These are phyloP conservation scores for Triplophysa tibetana DNA, from an alignment of 2,113 vertebrate species.

Conservation along the genomic window DNA sequence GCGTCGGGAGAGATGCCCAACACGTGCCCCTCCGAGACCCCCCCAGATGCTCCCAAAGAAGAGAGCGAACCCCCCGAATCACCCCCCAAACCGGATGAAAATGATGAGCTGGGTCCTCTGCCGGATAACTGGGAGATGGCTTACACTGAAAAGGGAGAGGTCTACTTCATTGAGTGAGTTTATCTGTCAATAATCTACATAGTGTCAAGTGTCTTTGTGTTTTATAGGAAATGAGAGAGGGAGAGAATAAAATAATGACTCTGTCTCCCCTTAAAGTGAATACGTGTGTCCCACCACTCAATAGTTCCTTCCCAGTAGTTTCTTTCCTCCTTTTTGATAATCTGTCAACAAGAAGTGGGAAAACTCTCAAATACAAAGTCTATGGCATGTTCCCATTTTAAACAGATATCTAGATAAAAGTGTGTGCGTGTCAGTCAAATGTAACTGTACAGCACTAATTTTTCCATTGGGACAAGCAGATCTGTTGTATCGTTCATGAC, in stretches of 20 bases:
- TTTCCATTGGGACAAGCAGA: not conserved
- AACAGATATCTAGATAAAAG: not conserved
- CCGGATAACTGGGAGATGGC: constrained; percentile 99
- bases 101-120: constrained; percentile 85
- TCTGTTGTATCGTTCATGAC: constrained; percentile 25
- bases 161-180: constrained; percentile 99
- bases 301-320: no score
- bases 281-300: no score
- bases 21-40: constrained; percentile 70
- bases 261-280: no score
- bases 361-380: not conserved
- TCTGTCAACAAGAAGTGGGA: no score
- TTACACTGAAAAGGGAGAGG: constrained; percentile 97
- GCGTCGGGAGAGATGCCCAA: constrained; percentile 79
- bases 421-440: not conserved
- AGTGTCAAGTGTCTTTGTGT: not conserved
- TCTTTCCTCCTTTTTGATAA: no score
- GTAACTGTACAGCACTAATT: not conserved
- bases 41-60: constrained; percentile 80
- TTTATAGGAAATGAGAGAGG: not conserved
- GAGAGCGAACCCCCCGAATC: constrained; percentile 79
- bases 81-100: constrained; percentile 81
- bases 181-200: not conserved
- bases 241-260: no score
- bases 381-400: not conserved